phyloP scores from a whole-genome alignment of 2,888 invertebrate species.

The Tetranychus truncatus region DNA sequence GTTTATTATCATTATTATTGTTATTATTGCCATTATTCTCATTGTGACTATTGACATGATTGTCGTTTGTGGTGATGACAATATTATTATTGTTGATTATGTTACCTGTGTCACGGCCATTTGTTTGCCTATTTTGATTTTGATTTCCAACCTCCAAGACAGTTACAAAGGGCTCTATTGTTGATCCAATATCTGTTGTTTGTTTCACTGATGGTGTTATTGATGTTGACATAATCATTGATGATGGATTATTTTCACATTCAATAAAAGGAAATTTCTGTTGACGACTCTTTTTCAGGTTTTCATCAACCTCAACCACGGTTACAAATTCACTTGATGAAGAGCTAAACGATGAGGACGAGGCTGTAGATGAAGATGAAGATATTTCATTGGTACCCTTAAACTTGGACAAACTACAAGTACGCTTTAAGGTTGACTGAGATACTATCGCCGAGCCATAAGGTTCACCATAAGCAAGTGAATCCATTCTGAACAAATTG shows the following conservation, averaged over 20 bases:
- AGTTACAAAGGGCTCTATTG: background rate
- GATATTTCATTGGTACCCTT: background rate
- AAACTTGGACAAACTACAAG: slow-evolving; percentile 8
- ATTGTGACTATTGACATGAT: background rate
- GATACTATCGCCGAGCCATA: background rate
- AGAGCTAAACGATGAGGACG: background rate
- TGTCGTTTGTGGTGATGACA: background rate
- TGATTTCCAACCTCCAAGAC: background rate
- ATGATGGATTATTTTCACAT: background rate
- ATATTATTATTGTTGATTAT: background rate
- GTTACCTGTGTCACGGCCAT: background rate
- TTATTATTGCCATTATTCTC: background rate
- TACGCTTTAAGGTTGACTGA: background rate
- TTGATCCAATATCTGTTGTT: background rate
- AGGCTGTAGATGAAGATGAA: slow-evolving; percentile 1
- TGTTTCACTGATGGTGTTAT: background rate
- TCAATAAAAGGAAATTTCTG: background rate
- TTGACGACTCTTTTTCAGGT: background rate
- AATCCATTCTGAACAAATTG: slow-evolving; percentile 3
- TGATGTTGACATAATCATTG: background rate
- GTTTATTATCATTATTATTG: background rate
- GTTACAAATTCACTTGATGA: slow-evolving; percentile 7
- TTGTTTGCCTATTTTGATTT: background rate
- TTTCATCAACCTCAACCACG: slow-evolving; percentile 9
- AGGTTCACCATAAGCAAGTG: slow-evolving; percentile 10